Conservation (phyloP, 2,113 vertebrate species). For the Vireo altiloquus region DNA sequence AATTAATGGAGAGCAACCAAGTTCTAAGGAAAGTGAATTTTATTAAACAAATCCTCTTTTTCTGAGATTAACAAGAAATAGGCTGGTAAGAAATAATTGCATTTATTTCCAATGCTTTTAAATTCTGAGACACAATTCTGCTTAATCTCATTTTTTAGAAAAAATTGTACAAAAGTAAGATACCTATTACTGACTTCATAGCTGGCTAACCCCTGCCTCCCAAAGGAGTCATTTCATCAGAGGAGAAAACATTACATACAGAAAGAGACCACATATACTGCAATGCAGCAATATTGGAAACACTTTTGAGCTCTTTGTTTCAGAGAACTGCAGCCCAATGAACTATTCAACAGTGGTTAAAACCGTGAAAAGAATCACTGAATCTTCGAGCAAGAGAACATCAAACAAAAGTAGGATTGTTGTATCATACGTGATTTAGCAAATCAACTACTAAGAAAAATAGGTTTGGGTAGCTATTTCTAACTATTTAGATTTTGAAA, state of each 20-base stretch:
- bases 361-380: not conserved
- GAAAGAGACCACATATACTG: not conserved
- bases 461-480: not conserved
- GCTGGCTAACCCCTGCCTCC: not conserved
- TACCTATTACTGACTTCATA: not conserved
- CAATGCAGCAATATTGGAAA: not conserved
- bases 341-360: not conserved
- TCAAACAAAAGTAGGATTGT: not conserved
- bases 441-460: not conserved
- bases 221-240: not conserved
- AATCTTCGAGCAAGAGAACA: not conserved
- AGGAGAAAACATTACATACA: not conserved
- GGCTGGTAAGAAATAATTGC: not conserved
- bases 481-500: not conserved
- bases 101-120: not conserved
- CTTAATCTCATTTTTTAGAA: not conserved
- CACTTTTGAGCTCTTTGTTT: not conserved
- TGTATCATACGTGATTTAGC: not conserved
- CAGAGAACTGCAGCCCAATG: not conserved
- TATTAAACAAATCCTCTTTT: not conserved
- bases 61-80: not conserved
- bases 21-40: not conserved
- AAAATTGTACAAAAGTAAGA: not conserved
- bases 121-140: not conserved
- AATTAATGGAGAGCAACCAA: not conserved